A percentile compares a stretch with the other conserved stretches of the same genome.
phyloP scores from a whole-genome alignment of 2,797 vertebrate genomes.

The Hipposideros larvatus region DNA sequence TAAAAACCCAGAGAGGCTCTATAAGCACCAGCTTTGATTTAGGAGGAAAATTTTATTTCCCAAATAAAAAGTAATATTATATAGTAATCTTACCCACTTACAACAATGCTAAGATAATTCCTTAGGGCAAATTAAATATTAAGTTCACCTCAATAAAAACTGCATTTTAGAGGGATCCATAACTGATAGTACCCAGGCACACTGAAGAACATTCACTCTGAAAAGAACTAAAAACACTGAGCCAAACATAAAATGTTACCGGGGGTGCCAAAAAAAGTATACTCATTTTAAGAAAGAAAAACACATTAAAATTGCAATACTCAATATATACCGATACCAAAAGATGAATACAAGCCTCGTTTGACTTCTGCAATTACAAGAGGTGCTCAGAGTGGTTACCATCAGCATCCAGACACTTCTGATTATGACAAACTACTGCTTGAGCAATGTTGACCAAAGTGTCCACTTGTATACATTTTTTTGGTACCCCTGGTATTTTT shows the following conservation, averaged over 20 bases:
- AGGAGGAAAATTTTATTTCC: background rate
- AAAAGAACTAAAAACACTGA: background rate
- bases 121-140: background rate
- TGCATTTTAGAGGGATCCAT: background rate
- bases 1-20: background rate
- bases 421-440: too few relatives aligned
- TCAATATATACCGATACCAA: too few relatives aligned
- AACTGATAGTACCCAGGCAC: background rate
- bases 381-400: too few relatives aligned
- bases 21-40: background rate
- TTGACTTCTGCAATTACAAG: too few relatives aligned
- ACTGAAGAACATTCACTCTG: background rate
- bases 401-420: too few relatives aligned
- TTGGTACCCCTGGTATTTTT: background rate
- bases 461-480: too few relatives aligned
- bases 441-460: too few relatives aligned
- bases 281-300: too few relatives aligned
- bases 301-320: too few relatives aligned
- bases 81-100: background rate
- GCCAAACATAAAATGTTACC: background rate
- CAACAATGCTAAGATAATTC: background rate
- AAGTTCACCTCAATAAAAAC: conserved; percentile 24
- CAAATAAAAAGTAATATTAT: background rate
- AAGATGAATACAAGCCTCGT: too few relatives aligned
- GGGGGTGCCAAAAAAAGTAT: too few relatives aligned